A percentile compares a stretch with the other conserved stretches of the same genome.
phyloP scores from a whole-genome alignment of 2,113 vertebrate species.

The Platanista minor region DNA sequence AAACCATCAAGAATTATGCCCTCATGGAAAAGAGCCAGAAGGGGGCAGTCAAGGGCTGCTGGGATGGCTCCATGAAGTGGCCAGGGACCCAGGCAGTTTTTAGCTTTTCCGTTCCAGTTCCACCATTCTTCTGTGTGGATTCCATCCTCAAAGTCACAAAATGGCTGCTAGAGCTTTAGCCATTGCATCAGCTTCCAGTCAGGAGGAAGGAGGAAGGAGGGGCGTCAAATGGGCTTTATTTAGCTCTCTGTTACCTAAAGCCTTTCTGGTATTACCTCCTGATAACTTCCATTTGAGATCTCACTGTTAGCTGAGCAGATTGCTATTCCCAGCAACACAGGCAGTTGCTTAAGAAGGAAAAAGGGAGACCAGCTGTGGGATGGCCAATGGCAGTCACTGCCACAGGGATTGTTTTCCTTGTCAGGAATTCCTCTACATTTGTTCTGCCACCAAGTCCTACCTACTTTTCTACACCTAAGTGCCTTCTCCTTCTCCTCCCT shows the following conservation, averaged over 20 bases:
- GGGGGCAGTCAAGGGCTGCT: background rate
- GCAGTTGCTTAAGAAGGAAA: background rate
- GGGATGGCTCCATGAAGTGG: background rate
- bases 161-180: background rate
- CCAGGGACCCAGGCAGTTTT: too few species aligned
- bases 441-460: too few species aligned
- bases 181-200: background rate
- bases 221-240: background rate
- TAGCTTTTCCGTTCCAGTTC: accelerated
- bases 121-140: accelerated
- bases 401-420: background rate
- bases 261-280: background rate
- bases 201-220: background rate
- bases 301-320: background rate
- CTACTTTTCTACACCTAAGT: accelerated
- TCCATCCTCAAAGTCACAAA: background rate
- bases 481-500: background rate
- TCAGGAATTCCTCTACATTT: background rate
- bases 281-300: background rate
- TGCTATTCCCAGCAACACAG: accelerated
- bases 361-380: accelerated
- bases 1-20: too few species aligned
- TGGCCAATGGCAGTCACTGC: accelerated
- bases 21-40: background rate
- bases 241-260: background rate